Conservation (phyloP, 2,797 vertebrate genomes). For the Anguilla obscura region DNA sequence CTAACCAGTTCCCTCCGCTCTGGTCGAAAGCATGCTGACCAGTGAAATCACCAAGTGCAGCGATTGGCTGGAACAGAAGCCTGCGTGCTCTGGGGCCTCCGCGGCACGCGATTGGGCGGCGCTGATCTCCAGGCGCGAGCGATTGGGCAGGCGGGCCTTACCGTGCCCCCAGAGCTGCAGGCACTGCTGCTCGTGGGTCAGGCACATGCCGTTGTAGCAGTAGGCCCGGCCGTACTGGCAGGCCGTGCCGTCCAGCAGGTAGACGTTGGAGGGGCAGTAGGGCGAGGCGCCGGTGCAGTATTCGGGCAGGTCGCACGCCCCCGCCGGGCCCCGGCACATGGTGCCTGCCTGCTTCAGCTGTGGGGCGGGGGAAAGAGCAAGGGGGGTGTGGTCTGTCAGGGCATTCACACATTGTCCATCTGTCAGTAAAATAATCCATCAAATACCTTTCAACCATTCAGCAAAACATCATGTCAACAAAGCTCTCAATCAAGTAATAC, state of each 20-base stretch:
- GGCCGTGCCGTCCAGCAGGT: slow-evolving; percentile 84
- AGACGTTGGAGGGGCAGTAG: slow-evolving; percentile 85
- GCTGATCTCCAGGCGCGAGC: no score
- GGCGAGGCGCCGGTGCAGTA: slow-evolving; percentile 88
- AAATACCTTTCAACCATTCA: no score
- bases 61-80: no score
- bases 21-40: no score
- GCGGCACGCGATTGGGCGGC: no score
- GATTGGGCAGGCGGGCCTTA: slow-evolving; percentile 52
- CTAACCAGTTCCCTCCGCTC: no score
- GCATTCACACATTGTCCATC: background rate
- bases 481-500: no score
- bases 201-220: slow-evolving; percentile 90
- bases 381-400: background rate
- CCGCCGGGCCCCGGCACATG: slow-evolving; percentile 78
- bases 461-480: no score
- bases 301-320: slow-evolving; percentile 90
- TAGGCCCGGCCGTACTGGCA: slow-evolving; percentile 80
- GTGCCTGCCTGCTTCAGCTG: slow-evolving; percentile 86
- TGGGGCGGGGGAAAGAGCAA: background rate
- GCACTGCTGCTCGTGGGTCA: slow-evolving; percentile 89
- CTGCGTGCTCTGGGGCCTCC: no score
- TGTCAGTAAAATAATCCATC: no score
- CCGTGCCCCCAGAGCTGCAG: slow-evolving; percentile 91
- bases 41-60: no score